Conservation (phyloP, 1,140 invertebrate species). For the Phthorimaea operculella region DNA sequence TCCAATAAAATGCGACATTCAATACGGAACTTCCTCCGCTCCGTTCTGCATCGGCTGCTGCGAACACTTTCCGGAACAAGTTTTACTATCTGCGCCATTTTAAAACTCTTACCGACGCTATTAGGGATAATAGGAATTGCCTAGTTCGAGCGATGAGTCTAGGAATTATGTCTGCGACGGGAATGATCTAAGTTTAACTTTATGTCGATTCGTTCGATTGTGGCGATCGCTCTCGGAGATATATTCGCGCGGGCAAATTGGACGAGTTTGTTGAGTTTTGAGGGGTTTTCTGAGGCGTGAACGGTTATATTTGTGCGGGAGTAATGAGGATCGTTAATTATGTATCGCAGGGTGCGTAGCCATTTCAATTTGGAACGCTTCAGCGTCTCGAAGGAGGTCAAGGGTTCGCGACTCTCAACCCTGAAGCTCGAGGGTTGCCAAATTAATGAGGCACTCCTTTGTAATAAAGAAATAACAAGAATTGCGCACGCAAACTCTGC, state of each 20-base stretch:
- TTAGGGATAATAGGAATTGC: constrained; percentile 65
- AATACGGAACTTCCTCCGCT: constrained; percentile 51
- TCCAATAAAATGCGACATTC: constrained; percentile 57
- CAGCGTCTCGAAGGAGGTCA: constrained; percentile 61
- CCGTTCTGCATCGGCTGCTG: constrained; percentile 40
- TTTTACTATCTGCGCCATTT: constrained; percentile 59
- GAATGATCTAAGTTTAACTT: constrained; percentile 55
- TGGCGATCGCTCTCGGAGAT: neutral
- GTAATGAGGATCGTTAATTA: constrained; percentile 66
- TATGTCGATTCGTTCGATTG: constrained; percentile 28
- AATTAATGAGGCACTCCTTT: constrained; percentile 68
- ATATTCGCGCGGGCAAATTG: too few relatives aligned
- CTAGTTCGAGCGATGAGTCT: constrained; percentile 50
- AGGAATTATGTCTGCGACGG: constrained; percentile 49
- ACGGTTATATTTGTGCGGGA: constrained; percentile 35
- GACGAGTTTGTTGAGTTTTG: too few relatives aligned
- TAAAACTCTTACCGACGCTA: constrained; percentile 61
- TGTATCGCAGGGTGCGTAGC: constrained; percentile 60
- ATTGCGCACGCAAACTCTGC: constrained; percentile 58
- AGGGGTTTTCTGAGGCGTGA: neutral
- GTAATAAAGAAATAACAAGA: constrained; percentile 68
- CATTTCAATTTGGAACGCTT: constrained; percentile 53
- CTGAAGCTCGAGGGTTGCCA: constrained; percentile 52
- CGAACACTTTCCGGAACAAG: constrained; percentile 54
- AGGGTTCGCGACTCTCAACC: constrained; percentile 61